These are phyloP conservation scores for Pygocentrus nattereri DNA, from an alignment of 2,797 vertebrate genomes.

Conservation along the genomic window DNA sequence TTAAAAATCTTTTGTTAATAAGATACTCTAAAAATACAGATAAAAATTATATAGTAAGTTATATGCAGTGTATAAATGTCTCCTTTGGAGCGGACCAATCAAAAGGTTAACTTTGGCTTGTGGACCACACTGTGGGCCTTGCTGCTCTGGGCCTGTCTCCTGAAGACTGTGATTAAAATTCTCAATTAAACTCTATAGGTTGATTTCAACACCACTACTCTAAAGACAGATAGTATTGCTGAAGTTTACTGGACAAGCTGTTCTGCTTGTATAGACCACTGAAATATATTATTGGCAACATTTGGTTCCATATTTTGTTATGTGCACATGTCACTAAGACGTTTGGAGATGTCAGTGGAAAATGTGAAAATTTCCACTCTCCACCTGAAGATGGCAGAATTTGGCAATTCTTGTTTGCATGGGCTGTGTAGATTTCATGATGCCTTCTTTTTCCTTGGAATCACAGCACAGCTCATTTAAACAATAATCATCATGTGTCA, in stretches of 20 bases:
- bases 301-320: not conserved
- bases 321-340: not conserved
- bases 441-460: not conserved
- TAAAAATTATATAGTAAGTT: too few species aligned
- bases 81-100: too few species aligned
- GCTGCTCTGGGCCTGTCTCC: too few species aligned
- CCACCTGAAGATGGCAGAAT: conserved; percentile 46
- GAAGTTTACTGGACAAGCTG: not conserved
- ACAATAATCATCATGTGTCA: too few species aligned
- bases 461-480: not conserved
- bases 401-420: not conserved
- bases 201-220: not conserved
- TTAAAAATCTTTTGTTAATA: too few species aligned
- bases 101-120: too few species aligned
- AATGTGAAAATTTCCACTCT: not conserved
- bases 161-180: too few species aligned
- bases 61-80: too few species aligned
- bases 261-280: not conserved
- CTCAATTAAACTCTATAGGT: not conserved
- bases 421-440: not conserved
- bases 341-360: not conserved
- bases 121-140: too few species aligned
- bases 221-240: not conserved
- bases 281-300: not conserved
- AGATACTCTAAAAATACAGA: too few species aligned